Percentiles rank a stretch among this genome's conserved stretches.
Evolutionary conservation across 2,113 vertebrate species (phyloP).

Genomic region (Syngnathus typhle): DNA sequence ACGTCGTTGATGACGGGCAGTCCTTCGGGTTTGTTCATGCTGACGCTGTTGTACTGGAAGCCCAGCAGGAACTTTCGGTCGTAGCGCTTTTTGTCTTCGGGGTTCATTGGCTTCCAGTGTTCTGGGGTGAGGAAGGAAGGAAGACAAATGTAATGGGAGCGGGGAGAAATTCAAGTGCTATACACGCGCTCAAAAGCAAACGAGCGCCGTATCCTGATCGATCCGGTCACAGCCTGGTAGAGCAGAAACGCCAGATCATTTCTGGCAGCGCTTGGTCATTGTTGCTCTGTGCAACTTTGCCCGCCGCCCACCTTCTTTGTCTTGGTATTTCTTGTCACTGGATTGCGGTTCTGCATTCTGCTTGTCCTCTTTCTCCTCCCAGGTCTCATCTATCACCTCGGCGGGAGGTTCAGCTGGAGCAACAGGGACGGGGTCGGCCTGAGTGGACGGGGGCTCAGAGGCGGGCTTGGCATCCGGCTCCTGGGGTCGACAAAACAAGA

Average conservation of each 20-base stretch:
- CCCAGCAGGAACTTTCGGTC: constrained; percentile 90
- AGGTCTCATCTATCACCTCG: constrained; percentile 81
- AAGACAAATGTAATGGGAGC: neutral
- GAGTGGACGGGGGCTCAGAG: constrained; percentile 56
- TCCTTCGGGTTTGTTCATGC: constrained; percentile 92
- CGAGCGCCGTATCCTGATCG: too few relatives aligned
- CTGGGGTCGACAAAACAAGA: constrained; percentile 34
- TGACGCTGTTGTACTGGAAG: constrained; percentile 88
- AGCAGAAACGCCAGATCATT: neutral
- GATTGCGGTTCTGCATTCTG: constrained; percentile 74
- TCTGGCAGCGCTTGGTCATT: neutral
- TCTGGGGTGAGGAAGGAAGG: constrained; percentile 66
- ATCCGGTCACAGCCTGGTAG: neutral
- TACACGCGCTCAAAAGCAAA: neutral
- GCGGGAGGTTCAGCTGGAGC: constrained; percentile 46
- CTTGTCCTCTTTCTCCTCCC: constrained; percentile 94
- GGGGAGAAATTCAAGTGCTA: neutral
- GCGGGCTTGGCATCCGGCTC: constrained; percentile 52
- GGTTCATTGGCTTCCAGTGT: constrained; percentile 89
- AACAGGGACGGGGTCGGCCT: constrained; percentile 41
- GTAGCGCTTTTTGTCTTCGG: constrained; percentile 90
- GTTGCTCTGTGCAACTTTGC: neutral
- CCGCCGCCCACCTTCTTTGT: constrained; percentile 80
- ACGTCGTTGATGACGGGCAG: constrained; percentile 89
- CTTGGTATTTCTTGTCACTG: constrained; percentile 83